These are phyloP conservation scores for Malurus leucopterus DNA, from an alignment of 2,797 vertebrate genomes.

Conservation along the genomic window DNA sequence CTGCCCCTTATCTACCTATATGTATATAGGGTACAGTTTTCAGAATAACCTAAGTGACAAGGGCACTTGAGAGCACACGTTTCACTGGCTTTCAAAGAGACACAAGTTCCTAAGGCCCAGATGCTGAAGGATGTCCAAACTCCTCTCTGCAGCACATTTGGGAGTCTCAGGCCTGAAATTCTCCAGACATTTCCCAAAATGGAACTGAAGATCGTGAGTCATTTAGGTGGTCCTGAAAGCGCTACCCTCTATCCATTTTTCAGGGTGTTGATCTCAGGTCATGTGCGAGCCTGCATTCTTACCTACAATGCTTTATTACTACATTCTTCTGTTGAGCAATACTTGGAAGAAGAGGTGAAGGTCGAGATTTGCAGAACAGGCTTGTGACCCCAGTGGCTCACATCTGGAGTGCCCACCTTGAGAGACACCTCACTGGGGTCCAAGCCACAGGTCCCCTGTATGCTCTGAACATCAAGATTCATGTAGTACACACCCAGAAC, in stretches of 20 bases:
- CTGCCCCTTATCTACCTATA: constrained; percentile 49
- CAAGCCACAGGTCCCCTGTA: not conserved
- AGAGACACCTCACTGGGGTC: constrained; percentile 24
- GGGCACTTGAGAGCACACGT: not conserved
- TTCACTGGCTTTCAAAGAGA: constrained; percentile 18
- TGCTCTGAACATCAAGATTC: constrained; percentile 8
- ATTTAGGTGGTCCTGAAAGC: constrained; percentile 56
- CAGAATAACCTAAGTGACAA: constrained; percentile 50
- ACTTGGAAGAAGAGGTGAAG: constrained; percentile 55
- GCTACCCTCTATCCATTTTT: constrained; percentile 57
- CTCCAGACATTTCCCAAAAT: not conserved
- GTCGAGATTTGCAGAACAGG: constrained; percentile 40
- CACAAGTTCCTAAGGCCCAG: not conserved
- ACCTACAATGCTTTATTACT: constrained; percentile 59
- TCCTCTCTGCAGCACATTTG: not conserved
- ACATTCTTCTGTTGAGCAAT: constrained; percentile 62
- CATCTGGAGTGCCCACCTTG: constrained; percentile 17
- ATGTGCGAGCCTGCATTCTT: constrained; percentile 57
- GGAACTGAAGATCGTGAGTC: not conserved
- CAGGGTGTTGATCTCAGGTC: constrained; percentile 63
- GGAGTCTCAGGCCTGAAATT: not conserved
- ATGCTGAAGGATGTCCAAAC: not conserved
- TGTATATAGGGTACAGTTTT: constrained; percentile 55
- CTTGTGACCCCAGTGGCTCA: constrained; percentile 38
- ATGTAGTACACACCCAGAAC: constrained; percentile 27